A percentile compares a stretch with the other conserved stretches of the same genome.
phyloP scores from a whole-genome alignment of 2,797 vertebrate genomes.

The Valencia hispanica region DNA sequence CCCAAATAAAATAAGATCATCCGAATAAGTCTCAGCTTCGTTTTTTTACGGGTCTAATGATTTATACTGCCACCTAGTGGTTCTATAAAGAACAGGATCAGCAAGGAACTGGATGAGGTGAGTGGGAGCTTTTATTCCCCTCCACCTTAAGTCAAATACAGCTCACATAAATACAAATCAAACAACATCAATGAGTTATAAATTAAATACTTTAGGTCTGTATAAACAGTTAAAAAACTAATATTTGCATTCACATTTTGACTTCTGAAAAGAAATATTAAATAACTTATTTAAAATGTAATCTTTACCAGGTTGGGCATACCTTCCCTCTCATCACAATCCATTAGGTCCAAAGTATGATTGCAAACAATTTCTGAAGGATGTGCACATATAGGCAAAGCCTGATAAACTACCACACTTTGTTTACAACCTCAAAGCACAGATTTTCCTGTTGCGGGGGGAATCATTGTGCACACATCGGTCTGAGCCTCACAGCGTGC shows the following conservation, averaged over 20 bases:
- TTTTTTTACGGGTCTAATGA: background rate
- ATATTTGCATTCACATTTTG: conserved; percentile 41
- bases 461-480: background rate
- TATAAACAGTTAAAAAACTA: conserved; percentile 46
- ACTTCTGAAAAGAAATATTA: conserved; percentile 20
- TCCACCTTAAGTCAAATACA: conserved; percentile 28
- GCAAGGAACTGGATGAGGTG: background rate
- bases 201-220: conserved; percentile 59
- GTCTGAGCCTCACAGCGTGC: conserved; percentile 85
- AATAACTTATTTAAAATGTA: conserved; percentile 17
- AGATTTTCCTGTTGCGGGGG: background rate
- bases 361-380: conserved; percentile 8
- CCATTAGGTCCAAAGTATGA: conserved; percentile 39
- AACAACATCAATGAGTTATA: conserved; percentile 48
- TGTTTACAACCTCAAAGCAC: conserved; percentile 18
- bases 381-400: background rate
- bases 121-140: conserved; percentile 27
- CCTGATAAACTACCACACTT: conserved; percentile 3
- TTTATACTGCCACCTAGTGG: conserved; percentile 64
- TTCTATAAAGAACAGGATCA: conserved; percentile 8
- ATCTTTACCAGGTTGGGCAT: conserved; percentile 31
- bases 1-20: conserved; percentile 20
- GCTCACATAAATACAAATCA: conserved; percentile 45
- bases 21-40: background rate
- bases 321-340: conserved; percentile 42